Base-by-base conservation (phyloP, 2,113 vertebrate genomes). In the Ceyx margarethae region DNA sequence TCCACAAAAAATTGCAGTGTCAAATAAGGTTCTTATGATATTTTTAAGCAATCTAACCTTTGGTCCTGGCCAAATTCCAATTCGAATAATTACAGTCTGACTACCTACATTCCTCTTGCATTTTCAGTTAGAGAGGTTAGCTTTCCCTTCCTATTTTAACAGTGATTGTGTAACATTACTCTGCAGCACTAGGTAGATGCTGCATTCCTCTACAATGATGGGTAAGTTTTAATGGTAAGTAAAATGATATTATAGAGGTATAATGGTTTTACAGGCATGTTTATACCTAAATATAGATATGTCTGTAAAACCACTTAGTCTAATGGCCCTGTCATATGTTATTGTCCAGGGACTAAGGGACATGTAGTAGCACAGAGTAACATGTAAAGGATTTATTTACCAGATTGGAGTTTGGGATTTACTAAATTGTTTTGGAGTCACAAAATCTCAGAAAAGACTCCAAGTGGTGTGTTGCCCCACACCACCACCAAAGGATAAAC, bases 41-140 rank as follows among this genome's bases (percentile, higher is more conserved):
- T 95, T 97, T 96, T 96, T 74, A 93, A 95, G 72, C 85, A 82
- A 80, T 79, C 86, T 96, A 94, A 94, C 95, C 87, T 95, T 96
- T 93, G 83, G 88, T 92, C 92, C 74, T 96, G 91, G 94, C 85
- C 68, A 73, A 94, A 95, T 93, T 96, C 93, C 95, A 97, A 62
- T 74, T 64, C 48, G 67, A 96, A 94, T 96, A 95, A 92, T 96
- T 87, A 91, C 78, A 83, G 72, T 95, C 83, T 95, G 89, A 87
- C 93, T 92, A 95, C 82, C 80, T 88, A 92, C 77, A 64, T 95
- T 95, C 42, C 60, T 85, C 89, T 81, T 94, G 83, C 64, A 90
- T 95, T 91, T 97, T 94, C 89, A 94, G 1, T 78, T 82, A 81
- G 53, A 85, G 71, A 92, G 74, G 81, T 92, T 94, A 90, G 53